These are phyloP conservation scores for Cephus spinipes DNA, from an alignment of 2,888 invertebrate genomes.

Conservation along the genomic window DNA sequence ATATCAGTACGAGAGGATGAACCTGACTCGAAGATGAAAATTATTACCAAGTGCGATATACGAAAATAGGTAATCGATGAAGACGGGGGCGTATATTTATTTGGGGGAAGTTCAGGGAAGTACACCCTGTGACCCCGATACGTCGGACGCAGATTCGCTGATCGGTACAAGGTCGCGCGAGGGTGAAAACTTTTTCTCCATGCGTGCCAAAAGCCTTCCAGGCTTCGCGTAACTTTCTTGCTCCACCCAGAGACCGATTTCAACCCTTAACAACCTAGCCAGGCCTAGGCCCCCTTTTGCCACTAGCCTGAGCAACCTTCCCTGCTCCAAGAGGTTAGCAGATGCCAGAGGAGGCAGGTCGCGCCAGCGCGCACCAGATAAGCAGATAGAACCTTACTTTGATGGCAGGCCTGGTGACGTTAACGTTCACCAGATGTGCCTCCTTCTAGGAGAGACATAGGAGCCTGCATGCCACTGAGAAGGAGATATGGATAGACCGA, in stretches of 20 bases:
- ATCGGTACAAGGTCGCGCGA: conserved; percentile 3
- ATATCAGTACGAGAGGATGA: background rate
- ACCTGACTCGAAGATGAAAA: background rate
- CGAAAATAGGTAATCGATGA: background rate
- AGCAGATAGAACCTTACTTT: background rate
- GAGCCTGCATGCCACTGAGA: background rate
- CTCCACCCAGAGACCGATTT: background rate
- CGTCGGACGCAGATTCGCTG: background rate
- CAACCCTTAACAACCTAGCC: background rate
- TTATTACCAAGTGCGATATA: background rate
- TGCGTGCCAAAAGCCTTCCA: background rate
- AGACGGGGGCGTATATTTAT: too few species aligned
- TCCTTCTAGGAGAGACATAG: conserved; percentile 5
- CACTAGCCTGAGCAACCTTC: background rate
- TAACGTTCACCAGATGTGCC: conserved; percentile 15
- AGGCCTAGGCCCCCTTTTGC: background rate
- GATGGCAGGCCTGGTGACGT: conserved; percentile 1
- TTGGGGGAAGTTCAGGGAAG: background rate
- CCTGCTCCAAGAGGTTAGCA: background rate
- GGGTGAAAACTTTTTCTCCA: background rate
- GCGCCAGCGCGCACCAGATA: background rate
- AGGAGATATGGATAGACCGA: background rate
- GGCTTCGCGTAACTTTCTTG: background rate
- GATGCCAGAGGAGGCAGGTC: background rate
- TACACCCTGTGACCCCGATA: background rate